Evolutionary conservation across 2,113 vertebrate species (phyloP).

Genomic region (Leucopsar rothschildi): DNA sequence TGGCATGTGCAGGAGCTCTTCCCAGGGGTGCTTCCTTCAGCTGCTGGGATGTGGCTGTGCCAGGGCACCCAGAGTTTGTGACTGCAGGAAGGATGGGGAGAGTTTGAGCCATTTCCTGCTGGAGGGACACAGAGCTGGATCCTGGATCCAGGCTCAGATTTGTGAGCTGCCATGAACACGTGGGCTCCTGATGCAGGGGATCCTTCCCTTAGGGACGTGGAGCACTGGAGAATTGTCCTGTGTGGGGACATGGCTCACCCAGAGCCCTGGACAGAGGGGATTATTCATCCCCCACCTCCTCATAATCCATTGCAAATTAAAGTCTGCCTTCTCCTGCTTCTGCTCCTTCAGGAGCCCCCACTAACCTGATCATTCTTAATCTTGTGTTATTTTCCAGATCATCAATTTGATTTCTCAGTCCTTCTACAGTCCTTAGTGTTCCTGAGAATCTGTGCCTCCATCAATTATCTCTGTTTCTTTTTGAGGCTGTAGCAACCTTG

Average conservation of each 20-base stretch:
- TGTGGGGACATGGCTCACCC: not conserved
- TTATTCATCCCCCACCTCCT: not conserved
- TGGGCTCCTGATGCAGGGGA: not conserved
- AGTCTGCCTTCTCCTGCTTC: not conserved
- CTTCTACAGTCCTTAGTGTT: conserved; percentile 7
- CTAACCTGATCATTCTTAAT: conserved; percentile 14
- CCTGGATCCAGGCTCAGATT: not conserved
- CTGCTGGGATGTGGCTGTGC: not conserved
- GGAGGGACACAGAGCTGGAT: not conserved
- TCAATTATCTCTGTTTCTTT: conserved; percentile 9
- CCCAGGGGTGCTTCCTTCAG: not conserved
- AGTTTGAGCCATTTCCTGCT: not conserved
- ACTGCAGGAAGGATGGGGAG: not conserved
- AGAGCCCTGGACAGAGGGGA: not conserved
- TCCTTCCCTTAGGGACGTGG: not conserved
- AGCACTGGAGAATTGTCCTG: not conserved
- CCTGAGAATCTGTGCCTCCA: conserved; percentile 17
- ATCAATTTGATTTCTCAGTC: conserved; percentile 50
- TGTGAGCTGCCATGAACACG: not conserved
- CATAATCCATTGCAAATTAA: not conserved
- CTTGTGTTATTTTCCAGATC: conserved; percentile 43
- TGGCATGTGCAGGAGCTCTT: not conserved
- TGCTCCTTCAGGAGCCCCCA: not conserved
- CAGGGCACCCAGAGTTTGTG: too few relatives aligned
- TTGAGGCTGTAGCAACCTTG: not conserved